phyloP scores from a whole-genome alignment of 2,113 vertebrate species.

The Coreoperca whiteheadi region DNA sequence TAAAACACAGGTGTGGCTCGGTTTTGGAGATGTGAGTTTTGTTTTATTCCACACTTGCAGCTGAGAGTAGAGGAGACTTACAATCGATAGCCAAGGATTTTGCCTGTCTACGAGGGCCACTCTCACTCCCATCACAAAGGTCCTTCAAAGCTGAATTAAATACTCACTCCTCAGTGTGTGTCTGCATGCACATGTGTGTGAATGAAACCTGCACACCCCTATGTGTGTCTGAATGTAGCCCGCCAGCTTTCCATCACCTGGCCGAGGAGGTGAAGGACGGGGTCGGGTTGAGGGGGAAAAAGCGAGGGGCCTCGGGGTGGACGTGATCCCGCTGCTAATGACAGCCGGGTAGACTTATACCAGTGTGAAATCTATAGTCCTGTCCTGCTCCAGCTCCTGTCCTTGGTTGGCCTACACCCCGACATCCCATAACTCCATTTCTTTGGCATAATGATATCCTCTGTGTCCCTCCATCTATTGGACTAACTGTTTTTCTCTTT shows the following conservation, averaged over 20 bases:
- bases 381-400: slow-evolving; percentile 28
- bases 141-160: slow-evolving; percentile 48
- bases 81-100: slow-evolving; percentile 43
- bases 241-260: slow-evolving; percentile 48
- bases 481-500: background rate
- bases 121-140: slow-evolving; percentile 29
- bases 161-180: slow-evolving; percentile 22
- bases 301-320: slow-evolving; percentile 37
- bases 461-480: background rate
- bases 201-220: background rate
- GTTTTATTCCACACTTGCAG: slow-evolving; percentile 5
- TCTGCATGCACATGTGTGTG: background rate
- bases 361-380: slow-evolving; percentile 29
- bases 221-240: slow-evolving; percentile 51
- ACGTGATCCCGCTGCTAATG: slow-evolving; percentile 67
- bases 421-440: slow-evolving; percentile 19
- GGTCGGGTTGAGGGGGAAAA: slow-evolving; percentile 43
- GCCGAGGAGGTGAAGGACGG: slow-evolving; percentile 63
- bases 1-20: background rate
- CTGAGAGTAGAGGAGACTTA: slow-evolving; percentile 19
- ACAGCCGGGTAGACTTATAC: background rate
- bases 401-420: slow-evolving; percentile 29
- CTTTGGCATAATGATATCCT: background rate
- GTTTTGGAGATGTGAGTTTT: background rate
- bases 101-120: slow-evolving; percentile 6